A percentile compares a stretch with the other conserved stretches of the same genome.
Conservation (phyloP, 2,113 vertebrate genomes). For the Bufo gargarizans region DNA sequence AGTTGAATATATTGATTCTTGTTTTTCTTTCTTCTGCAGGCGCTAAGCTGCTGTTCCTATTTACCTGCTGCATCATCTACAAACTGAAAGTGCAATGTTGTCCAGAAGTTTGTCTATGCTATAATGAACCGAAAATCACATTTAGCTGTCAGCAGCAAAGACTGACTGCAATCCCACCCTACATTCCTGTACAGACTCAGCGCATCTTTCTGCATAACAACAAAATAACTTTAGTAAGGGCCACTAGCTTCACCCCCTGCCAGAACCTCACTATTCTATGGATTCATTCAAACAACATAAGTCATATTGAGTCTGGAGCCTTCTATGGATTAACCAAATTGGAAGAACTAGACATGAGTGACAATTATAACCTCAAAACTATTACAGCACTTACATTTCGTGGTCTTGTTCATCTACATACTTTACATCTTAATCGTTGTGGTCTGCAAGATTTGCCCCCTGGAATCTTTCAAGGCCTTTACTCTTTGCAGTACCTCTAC, state of each 20-base stretch:
- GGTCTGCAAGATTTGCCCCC: constrained; percentile 89
- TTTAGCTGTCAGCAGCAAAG: constrained; percentile 96
- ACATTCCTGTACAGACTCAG: constrained; percentile 92
- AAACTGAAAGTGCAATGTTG: constrained; percentile 81
- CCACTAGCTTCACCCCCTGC: constrained; percentile 89
- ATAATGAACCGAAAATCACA: constrained; percentile 91
- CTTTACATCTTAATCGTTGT: constrained; percentile 92
- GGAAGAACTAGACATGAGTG: constrained; percentile 95
- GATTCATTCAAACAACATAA: constrained; percentile 95
- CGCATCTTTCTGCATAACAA: constrained; percentile 97
- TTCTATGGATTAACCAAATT: constrained; percentile 88
- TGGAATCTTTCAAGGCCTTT: constrained; percentile 88
- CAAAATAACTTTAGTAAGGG: constrained; percentile 83
- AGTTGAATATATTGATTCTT: not conserved
- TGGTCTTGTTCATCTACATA: constrained; percentile 90
- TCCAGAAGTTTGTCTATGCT: constrained; percentile 92
- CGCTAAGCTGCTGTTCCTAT: constrained; percentile 88
- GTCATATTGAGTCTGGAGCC: constrained; percentile 86
- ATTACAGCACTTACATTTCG: constrained; percentile 88
- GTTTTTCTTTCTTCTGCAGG: constrained; percentile 72
- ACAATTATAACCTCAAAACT: constrained; percentile 88
- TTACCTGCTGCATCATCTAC: constrained; percentile 91
- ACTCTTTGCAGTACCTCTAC: constrained; percentile 94
- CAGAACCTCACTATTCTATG: constrained; percentile 94
- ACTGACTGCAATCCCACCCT: constrained; percentile 85